phyloP scores from a whole-genome alignment of 2,797 vertebrate species.

The Nannoperca obscura region DNA sequence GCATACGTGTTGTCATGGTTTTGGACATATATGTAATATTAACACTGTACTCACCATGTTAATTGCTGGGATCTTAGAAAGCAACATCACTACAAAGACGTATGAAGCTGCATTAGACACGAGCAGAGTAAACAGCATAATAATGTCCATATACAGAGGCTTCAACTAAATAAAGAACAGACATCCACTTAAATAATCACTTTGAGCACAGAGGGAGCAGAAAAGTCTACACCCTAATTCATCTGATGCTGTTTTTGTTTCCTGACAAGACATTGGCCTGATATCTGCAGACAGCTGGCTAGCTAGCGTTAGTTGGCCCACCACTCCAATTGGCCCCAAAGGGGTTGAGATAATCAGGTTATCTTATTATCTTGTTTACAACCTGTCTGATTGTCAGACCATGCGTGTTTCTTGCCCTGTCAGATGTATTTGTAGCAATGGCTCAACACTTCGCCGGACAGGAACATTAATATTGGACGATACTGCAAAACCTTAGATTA shows the following conservation, averaged over 20 bases:
- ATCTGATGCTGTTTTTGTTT: neutral
- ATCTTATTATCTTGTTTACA: neutral
- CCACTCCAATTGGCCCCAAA: neutral
- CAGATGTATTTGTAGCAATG: neutral
- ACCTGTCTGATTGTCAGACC: neutral
- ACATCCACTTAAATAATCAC: neutral
- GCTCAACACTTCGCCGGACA: no score
- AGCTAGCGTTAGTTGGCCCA: neutral
- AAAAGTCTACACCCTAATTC: neutral
- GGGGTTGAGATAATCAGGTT: neutral
- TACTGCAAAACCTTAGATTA: no score
- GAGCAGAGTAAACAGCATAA: no score
- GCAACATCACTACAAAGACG: neutral
- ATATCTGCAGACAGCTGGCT: neutral
- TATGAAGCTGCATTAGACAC: neutral
- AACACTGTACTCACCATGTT: neutral
- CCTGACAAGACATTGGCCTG: conserved; percentile 1
- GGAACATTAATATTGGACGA: no score
- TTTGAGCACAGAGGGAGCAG: neutral
- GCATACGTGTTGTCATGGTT: neutral
- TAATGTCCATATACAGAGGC: neutral
- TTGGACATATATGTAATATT: neutral
- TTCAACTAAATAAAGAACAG: neutral
- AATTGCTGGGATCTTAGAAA: neutral
- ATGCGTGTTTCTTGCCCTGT: neutral